Percentiles rank a stretch among this genome's conserved stretches.
Evolutionary conservation across 2,888 invertebrate species (phyloP).

Genomic region (Hydroisotoma schaefferi): DNA sequence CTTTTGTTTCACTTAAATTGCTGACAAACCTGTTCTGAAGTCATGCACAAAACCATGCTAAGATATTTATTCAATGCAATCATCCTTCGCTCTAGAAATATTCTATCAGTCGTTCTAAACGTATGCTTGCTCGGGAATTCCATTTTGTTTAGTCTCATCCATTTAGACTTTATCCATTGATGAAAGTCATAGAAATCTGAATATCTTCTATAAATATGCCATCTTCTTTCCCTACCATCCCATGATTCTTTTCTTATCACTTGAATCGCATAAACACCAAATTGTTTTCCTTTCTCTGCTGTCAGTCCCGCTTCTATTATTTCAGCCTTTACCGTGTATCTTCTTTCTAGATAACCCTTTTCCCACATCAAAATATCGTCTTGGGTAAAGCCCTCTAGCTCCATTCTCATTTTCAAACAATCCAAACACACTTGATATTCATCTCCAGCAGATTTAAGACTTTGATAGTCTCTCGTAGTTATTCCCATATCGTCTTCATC

Average conservation of each 20-base stretch:
- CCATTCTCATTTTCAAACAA: conserved; percentile 40
- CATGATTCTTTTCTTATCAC: conserved; percentile 62
- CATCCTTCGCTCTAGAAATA: conserved; percentile 80
- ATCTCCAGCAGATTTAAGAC: conserved; percentile 14
- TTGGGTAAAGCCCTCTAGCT: conserved; percentile 24
- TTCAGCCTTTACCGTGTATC: conserved; percentile 40
- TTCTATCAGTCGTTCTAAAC: conserved; percentile 83
- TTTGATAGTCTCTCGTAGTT: conserved; percentile 10
- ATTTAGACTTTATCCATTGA: conserved; percentile 65
- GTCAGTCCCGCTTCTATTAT: conserved; percentile 61
- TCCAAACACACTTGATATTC: conserved; percentile 46
- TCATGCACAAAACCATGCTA: conserved; percentile 61
- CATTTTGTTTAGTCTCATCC: conserved; percentile 45
- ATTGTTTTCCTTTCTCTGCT: conserved; percentile 77
- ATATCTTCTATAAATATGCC: conserved; percentile 89
- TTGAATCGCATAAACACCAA: conserved; percentile 82
- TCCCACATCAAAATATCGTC: conserved; percentile 43
- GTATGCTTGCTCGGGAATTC: conserved; percentile 79
- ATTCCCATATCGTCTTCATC: conserved; percentile 55
- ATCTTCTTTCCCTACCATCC: conserved; percentile 66
- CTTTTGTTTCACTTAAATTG: too few species aligned
- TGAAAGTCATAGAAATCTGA: conserved; percentile 90
- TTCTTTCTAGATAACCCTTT: conserved; percentile 33
- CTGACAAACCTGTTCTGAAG: conserved; percentile 50
- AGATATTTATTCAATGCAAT: conserved; percentile 68